A percentile compares a stretch with the other conserved stretches of the same genome.
Conservation (phyloP, 2,797 vertebrate species). For the Neosilurus hyrtlii region DNA sequence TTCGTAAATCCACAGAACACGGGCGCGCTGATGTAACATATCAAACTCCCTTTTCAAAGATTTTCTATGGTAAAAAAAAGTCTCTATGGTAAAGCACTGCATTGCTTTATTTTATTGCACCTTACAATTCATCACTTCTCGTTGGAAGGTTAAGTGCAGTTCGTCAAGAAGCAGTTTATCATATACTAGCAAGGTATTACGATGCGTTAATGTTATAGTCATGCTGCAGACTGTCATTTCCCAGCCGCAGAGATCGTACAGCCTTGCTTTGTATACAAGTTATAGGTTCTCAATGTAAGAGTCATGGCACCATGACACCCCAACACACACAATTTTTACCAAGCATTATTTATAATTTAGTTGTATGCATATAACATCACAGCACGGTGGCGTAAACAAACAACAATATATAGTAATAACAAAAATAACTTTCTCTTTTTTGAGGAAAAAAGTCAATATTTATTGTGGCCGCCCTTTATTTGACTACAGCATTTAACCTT, state of each 20-base stretch:
- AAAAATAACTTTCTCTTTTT: no score
- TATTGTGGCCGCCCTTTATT: no score
- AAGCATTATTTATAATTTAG: not conserved
- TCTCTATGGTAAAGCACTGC: not conserved
- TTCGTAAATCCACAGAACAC: slow-evolving; percentile 33
- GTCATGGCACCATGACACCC: not conserved
- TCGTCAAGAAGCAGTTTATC: not conserved
- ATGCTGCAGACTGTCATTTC: not conserved
- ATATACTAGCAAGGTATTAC: not conserved
- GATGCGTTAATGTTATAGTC: not conserved
- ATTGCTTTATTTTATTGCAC: slow-evolving; percentile 40
- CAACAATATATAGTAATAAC: no score
- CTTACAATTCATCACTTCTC: slow-evolving; percentile 17
- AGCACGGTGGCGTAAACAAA: no score
- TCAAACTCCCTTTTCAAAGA: slow-evolving; percentile 28
- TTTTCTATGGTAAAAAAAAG: no score
- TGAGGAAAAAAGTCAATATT: no score
- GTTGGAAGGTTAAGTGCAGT: not conserved
- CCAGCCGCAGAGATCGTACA: not conserved
- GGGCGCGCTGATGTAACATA: slow-evolving; percentile 14
- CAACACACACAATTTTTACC: not conserved
- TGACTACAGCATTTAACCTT: no score
- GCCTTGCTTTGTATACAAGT: not conserved
- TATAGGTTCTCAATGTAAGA: not conserved
- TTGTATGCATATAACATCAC: not conserved